Evolutionary conservation across 1,140 invertebrate genomes (phyloP).

Genomic region (Apolygus lucorum): DNA sequence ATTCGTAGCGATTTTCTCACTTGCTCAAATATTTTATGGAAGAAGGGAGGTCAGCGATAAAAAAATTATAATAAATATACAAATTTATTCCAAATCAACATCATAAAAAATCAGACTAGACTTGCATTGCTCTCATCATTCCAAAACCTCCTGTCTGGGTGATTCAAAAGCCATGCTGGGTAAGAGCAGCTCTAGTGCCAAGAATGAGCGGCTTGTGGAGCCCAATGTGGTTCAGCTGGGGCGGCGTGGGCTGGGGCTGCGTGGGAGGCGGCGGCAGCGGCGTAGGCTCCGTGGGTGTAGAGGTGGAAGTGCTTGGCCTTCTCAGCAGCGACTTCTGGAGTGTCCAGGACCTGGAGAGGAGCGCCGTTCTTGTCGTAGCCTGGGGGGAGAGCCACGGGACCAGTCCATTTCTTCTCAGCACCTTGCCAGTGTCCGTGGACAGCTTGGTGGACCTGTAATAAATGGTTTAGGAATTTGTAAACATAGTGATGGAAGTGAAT

Average conservation of each 20-base stretch:
- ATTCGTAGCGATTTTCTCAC: too few relatives aligned
- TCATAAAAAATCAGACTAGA: neutral
- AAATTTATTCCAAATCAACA: neutral
- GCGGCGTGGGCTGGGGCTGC: too few relatives aligned
- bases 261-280: too few relatives aligned
- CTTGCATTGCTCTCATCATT: neutral
- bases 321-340: constrained; percentile 32
- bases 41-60: neutral
- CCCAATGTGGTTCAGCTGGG: too few relatives aligned
- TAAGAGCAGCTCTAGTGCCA: too few relatives aligned
- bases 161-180: neutral
- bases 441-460: too few relatives aligned
- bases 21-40: too few relatives aligned
- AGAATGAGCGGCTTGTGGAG: too few relatives aligned
- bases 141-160: neutral
- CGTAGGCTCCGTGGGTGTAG: neutral
- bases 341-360: constrained; percentile 32
- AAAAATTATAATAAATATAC: neutral
- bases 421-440: too few relatives aligned
- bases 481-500: too few relatives aligned
- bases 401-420: too few relatives aligned
- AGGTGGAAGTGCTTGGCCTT: constrained; percentile 30
- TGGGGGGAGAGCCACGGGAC: constrained; percentile 39
- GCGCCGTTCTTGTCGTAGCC: constrained; percentile 42
- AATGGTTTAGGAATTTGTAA: too few relatives aligned